phyloP scores from a whole-genome alignment of 92 coral and sea anemone species.

The Phenganax marumi region DNA sequence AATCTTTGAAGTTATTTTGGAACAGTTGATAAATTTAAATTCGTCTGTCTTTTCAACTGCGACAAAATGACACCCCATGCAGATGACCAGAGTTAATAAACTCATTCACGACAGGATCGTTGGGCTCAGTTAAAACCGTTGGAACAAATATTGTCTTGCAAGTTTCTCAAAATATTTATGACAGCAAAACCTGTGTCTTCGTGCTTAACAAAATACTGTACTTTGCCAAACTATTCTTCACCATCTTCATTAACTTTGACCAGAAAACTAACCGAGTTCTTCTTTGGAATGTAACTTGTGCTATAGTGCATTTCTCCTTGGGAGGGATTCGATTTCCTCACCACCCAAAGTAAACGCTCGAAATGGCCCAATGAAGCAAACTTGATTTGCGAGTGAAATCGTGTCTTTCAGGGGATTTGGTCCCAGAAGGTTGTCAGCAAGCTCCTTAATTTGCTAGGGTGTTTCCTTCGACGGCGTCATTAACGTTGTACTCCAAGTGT shows the following conservation, averaged over 20 bases:
- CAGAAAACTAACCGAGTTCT: conserved; percentile 60
- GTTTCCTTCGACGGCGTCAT: conserved; percentile 34
- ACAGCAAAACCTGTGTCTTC: background rate
- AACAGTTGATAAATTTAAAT: conserved; percentile 49
- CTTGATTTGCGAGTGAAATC: no score
- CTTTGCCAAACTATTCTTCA: conserved; percentile 51
- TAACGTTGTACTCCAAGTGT: conserved; percentile 47
- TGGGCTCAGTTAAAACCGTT: conserved; percentile 50
- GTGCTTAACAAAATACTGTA: conserved; percentile 57
- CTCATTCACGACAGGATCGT: conserved; percentile 53
- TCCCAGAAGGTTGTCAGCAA: background rate
- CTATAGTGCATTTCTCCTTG: conserved; percentile 56
- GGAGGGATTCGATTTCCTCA: no score
- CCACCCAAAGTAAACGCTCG: no score
- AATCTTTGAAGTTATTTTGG: conserved; percentile 43
- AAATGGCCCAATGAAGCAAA: no score
- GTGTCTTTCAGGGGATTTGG: no score
- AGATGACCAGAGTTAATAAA: conserved; percentile 52
- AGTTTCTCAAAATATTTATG: background rate
- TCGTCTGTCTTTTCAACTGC: conserved; percentile 55
- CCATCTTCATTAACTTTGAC: conserved; percentile 41
- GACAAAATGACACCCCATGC: conserved; percentile 52
- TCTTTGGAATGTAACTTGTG: conserved; percentile 47
- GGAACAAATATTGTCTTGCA: conserved; percentile 52
- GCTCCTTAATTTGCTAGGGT: background rate